phyloP scores from a whole-genome alignment of 1,140 invertebrate genomes.

The Penaeus chinensis region DNA sequence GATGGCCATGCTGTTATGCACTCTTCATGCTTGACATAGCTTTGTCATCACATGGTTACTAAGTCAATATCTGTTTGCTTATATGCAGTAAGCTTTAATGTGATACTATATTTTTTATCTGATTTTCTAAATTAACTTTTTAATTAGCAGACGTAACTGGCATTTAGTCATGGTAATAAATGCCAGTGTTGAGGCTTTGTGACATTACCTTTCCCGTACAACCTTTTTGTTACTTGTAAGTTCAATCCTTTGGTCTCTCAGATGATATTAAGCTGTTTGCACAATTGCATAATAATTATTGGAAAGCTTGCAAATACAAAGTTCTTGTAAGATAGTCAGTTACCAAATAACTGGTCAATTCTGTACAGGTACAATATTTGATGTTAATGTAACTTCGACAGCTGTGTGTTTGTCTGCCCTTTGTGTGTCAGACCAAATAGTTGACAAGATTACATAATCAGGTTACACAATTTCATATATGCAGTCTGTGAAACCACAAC shows the following conservation, averaged over 20 bases:
- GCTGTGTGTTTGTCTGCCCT: slow-evolving; percentile 15
- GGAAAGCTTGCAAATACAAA: slow-evolving; percentile 17
- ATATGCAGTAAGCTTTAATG: slow-evolving; percentile 56
- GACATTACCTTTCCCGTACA: no score
- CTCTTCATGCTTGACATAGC: slow-evolving; percentile 42
- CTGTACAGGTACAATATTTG: slow-evolving; percentile 12
- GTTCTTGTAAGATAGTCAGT: slow-evolving; percentile 25
- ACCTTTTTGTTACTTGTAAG: no score
- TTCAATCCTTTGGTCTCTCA: no score
- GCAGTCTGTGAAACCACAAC: no score
- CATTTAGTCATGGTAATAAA: no score
- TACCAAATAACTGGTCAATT: slow-evolving; percentile 17
- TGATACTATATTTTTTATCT: slow-evolving; percentile 42
- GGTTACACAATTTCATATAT: no score
- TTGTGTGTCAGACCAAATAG: slow-evolving; percentile 20
- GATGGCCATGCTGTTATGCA: slow-evolving; percentile 52
- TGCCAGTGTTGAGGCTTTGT: no score
- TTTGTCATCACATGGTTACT: slow-evolving; percentile 38
- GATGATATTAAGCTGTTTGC: background rate
- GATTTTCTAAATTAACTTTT: slow-evolving; percentile 14
- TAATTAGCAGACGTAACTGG: slow-evolving; percentile 9
- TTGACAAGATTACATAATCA: background rate
- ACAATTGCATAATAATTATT: slow-evolving; percentile 19
- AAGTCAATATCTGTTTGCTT: slow-evolving; percentile 53
- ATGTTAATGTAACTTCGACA: slow-evolving; percentile 16